Evolutionary conservation across 2,797 vertebrate genomes (phyloP).

Genomic region (Coracias cyanogaster): DNA sequence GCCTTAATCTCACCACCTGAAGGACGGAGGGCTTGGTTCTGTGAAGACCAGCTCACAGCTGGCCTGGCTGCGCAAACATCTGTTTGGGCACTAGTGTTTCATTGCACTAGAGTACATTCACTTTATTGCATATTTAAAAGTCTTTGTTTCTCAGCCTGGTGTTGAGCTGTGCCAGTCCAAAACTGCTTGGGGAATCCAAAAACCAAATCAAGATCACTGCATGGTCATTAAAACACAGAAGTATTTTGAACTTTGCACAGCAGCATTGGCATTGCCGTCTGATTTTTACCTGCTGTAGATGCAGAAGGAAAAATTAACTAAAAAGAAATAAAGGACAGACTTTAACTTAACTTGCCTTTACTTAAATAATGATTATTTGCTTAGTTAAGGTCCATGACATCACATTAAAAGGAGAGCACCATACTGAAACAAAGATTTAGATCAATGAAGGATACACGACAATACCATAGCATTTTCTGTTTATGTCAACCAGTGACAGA

Average conservation of each 20-base stretch:
- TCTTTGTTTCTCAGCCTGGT: neutral
- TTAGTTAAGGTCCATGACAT: neutral
- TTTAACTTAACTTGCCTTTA: neutral
- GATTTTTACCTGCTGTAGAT: neutral
- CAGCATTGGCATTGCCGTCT: neutral
- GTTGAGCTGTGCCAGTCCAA: neutral
- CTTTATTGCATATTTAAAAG: neutral
- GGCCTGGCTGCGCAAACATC: neutral
- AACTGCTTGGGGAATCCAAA: neutral
- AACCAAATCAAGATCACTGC: neutral
- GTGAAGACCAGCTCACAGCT: neutral
- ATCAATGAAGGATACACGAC: neutral
- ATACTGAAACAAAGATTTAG: neutral
- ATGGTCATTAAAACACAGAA: neutral
- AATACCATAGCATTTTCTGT: neutral
- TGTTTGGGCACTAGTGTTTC: rapidly evolving
- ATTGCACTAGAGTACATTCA: no score
- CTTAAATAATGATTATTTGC: neutral
- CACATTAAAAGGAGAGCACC: neutral
- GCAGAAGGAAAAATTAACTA: neutral
- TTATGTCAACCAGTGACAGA: neutral
- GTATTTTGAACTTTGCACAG: neutral
- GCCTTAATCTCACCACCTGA: neutral
- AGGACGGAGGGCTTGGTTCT: neutral
- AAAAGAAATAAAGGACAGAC: neutral